phyloP scores from a whole-genome alignment of 2,888 invertebrate genomes.

The Philereme vetulata region DNA sequence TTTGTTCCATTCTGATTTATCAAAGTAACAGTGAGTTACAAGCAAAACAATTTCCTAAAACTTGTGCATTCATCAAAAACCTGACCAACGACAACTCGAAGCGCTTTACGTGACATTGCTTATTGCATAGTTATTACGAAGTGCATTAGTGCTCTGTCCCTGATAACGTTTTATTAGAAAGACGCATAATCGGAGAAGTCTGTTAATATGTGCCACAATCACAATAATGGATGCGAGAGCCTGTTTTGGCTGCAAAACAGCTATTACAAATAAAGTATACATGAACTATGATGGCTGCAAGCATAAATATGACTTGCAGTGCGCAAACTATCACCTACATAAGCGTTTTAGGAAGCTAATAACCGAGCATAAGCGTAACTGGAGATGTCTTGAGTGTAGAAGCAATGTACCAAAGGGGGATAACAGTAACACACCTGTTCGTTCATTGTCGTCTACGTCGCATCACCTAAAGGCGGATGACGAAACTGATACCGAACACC shows the following conservation, averaged over 20 bases:
- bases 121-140: not conserved
- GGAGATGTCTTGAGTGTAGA: conserved; percentile 8
- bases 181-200: too few relatives aligned
- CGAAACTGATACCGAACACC: not conserved
- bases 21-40: not conserved
- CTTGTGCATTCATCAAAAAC: not conserved
- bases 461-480: not conserved
- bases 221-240: not conserved
- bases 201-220: not conserved
- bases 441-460: not conserved
- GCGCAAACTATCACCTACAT: conserved; percentile 12
- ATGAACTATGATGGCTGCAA: conserved; percentile 12
- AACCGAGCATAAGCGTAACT: not conserved
- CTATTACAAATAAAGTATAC: not conserved
- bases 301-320: conserved; percentile 12
- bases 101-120: not conserved
- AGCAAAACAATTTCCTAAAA: not conserved
- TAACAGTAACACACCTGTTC: conserved; percentile 8
- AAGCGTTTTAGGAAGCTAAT: conserved; percentile 7
- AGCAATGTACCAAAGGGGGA: conserved; percentile 3
- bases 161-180: not conserved
- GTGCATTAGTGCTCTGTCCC: not conserved
- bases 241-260: not conserved
- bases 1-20: not conserved
- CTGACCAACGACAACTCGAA: not conserved